Percentiles rank a stretch among this genome's conserved stretches.
Evolutionary conservation across 2,113 vertebrate species (phyloP).

Genomic region (Formicarius rufipectus): DNA sequence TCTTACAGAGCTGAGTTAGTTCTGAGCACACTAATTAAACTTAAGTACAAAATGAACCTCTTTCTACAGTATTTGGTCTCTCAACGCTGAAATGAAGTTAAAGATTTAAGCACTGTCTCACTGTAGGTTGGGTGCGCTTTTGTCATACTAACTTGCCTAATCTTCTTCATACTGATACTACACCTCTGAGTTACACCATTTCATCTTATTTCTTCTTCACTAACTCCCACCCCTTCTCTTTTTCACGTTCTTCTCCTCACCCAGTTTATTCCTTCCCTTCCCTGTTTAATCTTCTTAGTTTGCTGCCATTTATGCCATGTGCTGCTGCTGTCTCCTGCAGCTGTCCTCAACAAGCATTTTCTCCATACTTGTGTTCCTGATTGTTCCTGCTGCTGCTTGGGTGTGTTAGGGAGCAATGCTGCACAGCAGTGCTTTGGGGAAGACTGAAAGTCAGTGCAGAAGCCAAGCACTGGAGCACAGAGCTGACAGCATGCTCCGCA

Average conservation of each 20-base stretch:
- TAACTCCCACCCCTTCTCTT: background rate
- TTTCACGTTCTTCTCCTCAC: background rate
- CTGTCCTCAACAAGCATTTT: background rate
- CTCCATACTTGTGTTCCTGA: background rate
- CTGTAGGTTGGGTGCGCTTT: background rate
- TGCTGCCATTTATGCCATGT: background rate
- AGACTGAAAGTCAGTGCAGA: background rate
- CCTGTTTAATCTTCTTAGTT: background rate
- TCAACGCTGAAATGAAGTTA: background rate
- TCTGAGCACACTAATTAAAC: background rate
- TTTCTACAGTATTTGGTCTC: background rate
- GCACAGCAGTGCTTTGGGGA: background rate
- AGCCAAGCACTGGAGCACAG: background rate
- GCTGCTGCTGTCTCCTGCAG: background rate
- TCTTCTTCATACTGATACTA: background rate
- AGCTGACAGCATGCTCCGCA: background rate
- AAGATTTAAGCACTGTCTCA: background rate
- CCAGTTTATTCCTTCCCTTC: background rate
- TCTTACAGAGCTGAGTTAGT: background rate
- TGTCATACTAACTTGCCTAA: background rate
- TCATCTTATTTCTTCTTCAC: background rate
- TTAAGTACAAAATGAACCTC: background rate
- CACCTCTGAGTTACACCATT: background rate
- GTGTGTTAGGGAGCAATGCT: background rate
- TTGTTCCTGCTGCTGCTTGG: background rate